Evolutionary conservation across 2,797 vertebrate species (phyloP).

Genomic region (Phoxinus dragarum): DNA sequence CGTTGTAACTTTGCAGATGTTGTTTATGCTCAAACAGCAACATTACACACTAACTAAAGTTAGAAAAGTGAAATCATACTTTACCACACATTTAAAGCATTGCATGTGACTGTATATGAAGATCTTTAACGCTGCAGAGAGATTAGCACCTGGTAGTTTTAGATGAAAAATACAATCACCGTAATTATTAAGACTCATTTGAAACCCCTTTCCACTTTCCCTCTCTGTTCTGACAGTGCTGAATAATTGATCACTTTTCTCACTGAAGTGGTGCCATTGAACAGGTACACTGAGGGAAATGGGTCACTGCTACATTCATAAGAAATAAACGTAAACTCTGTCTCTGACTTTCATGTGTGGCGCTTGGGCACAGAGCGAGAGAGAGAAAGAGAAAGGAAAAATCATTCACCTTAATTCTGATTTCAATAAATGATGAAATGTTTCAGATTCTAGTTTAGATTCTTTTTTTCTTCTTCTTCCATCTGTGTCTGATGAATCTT

Average conservation of each 20-base stretch:
- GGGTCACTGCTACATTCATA: constrained; percentile 45
- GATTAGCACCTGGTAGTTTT: constrained; percentile 28
- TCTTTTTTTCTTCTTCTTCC: constrained; percentile 3
- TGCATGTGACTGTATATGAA: too few relatives aligned
- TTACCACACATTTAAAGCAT: too few relatives aligned
- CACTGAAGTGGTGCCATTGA: constrained; percentile 45
- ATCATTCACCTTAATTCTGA: constrained; percentile 39
- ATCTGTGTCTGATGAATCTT: constrained; percentile 44
- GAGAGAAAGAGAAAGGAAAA: constrained; percentile 9
- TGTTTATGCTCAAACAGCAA: too few relatives aligned
- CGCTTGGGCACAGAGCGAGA: not conserved
- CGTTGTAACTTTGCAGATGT: too few relatives aligned
- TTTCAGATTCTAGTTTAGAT: constrained; percentile 32
- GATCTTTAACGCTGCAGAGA: constrained; percentile 13
- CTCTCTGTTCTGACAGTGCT: constrained; percentile 36
- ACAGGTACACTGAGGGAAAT: constrained; percentile 50
- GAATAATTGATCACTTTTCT: constrained; percentile 53
- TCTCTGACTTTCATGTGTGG: constrained; percentile 52
- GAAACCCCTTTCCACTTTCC: constrained; percentile 25
- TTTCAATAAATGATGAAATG: constrained; percentile 50
- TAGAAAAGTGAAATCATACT: too few relatives aligned
- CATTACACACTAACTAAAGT: too few relatives aligned
- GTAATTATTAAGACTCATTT: constrained; percentile 54
- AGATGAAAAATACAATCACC: constrained; percentile 20
- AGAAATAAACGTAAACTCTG: constrained; percentile 45